Conservation (phyloP, 2,888 invertebrate genomes). For the Oxycera nigricornis region DNA sequence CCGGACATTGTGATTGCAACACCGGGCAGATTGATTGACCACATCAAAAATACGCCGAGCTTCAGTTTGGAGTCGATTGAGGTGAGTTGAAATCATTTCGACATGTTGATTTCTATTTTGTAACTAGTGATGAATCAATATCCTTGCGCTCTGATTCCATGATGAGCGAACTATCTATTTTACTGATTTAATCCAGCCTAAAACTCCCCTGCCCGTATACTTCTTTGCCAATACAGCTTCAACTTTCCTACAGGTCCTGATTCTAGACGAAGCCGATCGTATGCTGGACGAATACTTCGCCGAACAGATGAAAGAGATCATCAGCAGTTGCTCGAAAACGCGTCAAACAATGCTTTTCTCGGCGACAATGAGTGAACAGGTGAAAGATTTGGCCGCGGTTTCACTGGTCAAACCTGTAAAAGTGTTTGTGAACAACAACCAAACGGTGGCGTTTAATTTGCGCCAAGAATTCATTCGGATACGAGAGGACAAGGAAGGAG, state of each 20-base stretch:
- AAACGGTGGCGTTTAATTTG: constrained; percentile 93
- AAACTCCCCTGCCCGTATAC: background rate
- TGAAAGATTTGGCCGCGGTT: constrained; percentile 93
- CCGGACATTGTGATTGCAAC: constrained; percentile 99
- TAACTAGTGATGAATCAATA: constrained; percentile 55
- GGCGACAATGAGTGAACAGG: constrained; percentile 99
- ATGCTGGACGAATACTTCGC: constrained; percentile 99
- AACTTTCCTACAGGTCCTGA: constrained; percentile 60
- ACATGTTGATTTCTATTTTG: constrained; percentile 22
- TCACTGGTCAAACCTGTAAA: constrained; percentile 92
- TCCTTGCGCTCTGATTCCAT: constrained; percentile 62
- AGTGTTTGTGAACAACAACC: constrained; percentile 95
- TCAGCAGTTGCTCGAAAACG: constrained; percentile 87
- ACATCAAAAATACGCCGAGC: constrained; percentile 92
- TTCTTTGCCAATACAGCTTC: background rate
- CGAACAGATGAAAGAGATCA: constrained; percentile 98
- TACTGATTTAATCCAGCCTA: background rate
- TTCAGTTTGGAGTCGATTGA: constrained; percentile 91
- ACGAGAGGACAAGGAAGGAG: constrained; percentile 85
- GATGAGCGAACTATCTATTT: background rate
- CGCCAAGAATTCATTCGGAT: constrained; percentile 96
- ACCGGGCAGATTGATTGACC: constrained; percentile 97
- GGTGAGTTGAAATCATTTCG: constrained; percentile 63
- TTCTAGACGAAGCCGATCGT: constrained; percentile 75
- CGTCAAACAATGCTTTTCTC: constrained; percentile 98